phyloP scores from a whole-genome alignment of 2,797 vertebrate species.

The Fundulus diaphanus region DNA sequence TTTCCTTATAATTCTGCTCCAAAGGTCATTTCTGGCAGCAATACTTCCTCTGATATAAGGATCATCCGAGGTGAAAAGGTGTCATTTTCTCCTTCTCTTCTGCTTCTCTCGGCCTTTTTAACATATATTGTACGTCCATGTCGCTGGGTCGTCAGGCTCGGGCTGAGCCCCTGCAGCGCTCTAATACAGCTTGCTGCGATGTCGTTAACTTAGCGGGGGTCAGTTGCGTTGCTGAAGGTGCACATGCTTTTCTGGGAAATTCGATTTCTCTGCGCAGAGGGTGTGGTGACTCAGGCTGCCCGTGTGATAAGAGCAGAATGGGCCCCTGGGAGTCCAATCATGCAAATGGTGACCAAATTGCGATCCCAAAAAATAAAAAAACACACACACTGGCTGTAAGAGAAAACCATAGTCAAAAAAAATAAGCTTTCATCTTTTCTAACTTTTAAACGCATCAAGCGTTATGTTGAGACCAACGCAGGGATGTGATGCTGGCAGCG shows the following conservation, averaged over 20 bases:
- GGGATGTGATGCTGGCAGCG: conserved; percentile 3
- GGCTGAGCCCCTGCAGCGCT: conserved; percentile 52
- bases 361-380: conserved; percentile 47
- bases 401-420: conserved; percentile 1
- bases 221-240: conserved; percentile 61
- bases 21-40: conserved; percentile 60
- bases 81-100: conserved; percentile 27
- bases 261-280: conserved; percentile 59
- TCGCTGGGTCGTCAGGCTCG: conserved; percentile 65
- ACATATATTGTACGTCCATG: conserved; percentile 35
- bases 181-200: conserved; percentile 56
- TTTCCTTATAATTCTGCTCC: conserved; percentile 43
- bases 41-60: conserved; percentile 42
- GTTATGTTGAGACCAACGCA: conserved; percentile 9
- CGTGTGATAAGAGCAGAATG: conserved; percentile 67
- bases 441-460: conserved; percentile 24
- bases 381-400: conserved; percentile 10
- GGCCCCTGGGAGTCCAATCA: conserved; percentile 62
- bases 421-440: neutral
- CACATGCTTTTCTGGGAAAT: conserved; percentile 65
- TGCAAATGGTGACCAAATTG: conserved; percentile 43
- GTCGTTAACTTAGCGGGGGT: conserved; percentile 50
- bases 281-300: conserved; percentile 68
- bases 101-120: conserved; percentile 11
- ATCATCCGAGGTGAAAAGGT: conserved; percentile 60